phyloP scores from a whole-genome alignment of 2,113 vertebrate genomes.

The Pelecanus crispus region DNA sequence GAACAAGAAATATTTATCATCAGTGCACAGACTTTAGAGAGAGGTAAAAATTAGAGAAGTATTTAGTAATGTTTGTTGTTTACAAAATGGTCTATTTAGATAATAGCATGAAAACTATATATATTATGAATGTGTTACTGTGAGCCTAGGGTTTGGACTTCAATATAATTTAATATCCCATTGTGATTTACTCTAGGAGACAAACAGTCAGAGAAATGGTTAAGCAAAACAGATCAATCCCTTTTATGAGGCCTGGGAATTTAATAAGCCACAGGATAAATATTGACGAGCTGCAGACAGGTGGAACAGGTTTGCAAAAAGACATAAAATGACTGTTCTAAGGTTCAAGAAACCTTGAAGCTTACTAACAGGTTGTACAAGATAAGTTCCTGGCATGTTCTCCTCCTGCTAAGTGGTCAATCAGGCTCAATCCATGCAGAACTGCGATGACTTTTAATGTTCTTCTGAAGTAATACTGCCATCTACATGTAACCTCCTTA shows the following conservation, averaged over 20 bases:
- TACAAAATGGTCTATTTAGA: neutral
- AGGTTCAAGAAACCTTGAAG: constrained; percentile 18
- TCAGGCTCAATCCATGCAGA: neutral
- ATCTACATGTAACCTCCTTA: neutral
- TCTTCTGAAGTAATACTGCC: constrained; percentile 39
- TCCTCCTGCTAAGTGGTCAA: neutral
- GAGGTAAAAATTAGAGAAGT: neutral
- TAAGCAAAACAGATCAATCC: constrained; percentile 15
- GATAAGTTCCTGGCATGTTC: neutral
- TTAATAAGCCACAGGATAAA: constrained; percentile 30
- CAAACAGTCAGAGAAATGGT: neutral
- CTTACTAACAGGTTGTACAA: neutral
- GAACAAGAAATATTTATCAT: neutral
- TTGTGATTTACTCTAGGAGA: neutral
- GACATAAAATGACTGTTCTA: neutral
- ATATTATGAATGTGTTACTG: neutral
- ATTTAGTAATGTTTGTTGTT: neutral
- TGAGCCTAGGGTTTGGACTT: neutral
- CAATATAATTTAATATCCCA: neutral
- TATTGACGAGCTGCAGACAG: constrained; percentile 25
- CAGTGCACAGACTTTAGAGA: neutral
- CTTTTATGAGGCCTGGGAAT: constrained; percentile 31
- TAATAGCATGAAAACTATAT: neutral
- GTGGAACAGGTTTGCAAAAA: constrained; percentile 40
- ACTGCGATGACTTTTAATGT: neutral